A percentile compares a stretch with the other conserved stretches of the same genome.
phyloP scores from a whole-genome alignment of 2,113 vertebrate genomes.

The zebrafish (Danio rerio) region GRCz12tu NC_133180.1:75864001-75864500 shows the following conservation, averaged over 20 bases:
- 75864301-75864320: too few species aligned
- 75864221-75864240: neutral
- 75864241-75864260: neutral
- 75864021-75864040: too few species aligned
- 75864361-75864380: neutral
- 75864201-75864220: neutral
- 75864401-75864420: neutral
- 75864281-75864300: neutral
- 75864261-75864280: too few species aligned
- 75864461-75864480: neutral
- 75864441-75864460: neutral
- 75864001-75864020: too few species aligned
- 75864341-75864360: neutral
- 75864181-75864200: neutral
- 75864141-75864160: too few species aligned
- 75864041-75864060: too few species aligned
- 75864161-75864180: neutral
- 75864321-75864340: neutral
- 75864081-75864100: too few species aligned
- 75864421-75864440: neutral
- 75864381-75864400: neutral
- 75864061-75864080: too few species aligned
- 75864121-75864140: too few species aligned
- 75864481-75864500: too few species aligned
- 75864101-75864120: too few species aligned